Evolutionary conservation across 2,797 vertebrate genomes (phyloP).

Genomic region (Hephaestus fuliginosus): DNA sequence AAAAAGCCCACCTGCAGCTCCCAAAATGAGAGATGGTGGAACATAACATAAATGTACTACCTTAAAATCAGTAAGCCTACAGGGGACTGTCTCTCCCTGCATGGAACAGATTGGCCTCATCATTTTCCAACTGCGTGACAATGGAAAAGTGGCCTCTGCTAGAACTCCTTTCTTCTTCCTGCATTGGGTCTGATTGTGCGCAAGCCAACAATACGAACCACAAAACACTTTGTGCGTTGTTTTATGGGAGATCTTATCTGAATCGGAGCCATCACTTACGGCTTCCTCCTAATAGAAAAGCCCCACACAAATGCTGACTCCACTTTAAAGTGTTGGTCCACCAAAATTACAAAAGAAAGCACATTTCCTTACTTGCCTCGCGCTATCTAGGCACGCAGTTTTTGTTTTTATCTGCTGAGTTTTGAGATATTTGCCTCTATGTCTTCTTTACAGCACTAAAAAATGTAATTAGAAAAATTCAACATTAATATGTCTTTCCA

Average conservation of each 20-base stretch:
- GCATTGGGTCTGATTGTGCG: conserved; percentile 54
- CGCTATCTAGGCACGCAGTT: not conserved
- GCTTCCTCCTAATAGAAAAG: conserved; percentile 24
- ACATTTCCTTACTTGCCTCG: not conserved
- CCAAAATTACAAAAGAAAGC: conserved; percentile 15
- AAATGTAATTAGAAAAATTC: not conserved
- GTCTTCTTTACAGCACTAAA: not conserved
- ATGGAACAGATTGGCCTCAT: conserved; percentile 75
- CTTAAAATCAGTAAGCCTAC: conserved; percentile 74
- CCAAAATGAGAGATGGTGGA: conserved; percentile 71
- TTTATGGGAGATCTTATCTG: conserved; percentile 23
- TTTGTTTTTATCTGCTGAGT: conserved; percentile 4
- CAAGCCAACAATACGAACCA: conserved; percentile 34
- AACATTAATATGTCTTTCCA: not conserved
- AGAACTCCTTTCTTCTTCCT: conserved; percentile 40
- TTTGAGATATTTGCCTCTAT: not conserved
- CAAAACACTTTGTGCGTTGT: conserved; percentile 14
- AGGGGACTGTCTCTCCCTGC: conserved; percentile 71
- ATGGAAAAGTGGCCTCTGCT: conserved; percentile 62
- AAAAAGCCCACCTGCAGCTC: conserved; percentile 68
- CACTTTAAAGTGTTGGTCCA: conserved; percentile 16
- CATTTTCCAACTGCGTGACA: conserved; percentile 72
- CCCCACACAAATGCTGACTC: conserved; percentile 19
- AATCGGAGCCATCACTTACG: conserved; percentile 32
- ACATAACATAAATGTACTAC: conserved; percentile 63